phyloP scores from a whole-genome alignment of 2,888 invertebrate genomes.

The Odontothrips loti region DNA sequence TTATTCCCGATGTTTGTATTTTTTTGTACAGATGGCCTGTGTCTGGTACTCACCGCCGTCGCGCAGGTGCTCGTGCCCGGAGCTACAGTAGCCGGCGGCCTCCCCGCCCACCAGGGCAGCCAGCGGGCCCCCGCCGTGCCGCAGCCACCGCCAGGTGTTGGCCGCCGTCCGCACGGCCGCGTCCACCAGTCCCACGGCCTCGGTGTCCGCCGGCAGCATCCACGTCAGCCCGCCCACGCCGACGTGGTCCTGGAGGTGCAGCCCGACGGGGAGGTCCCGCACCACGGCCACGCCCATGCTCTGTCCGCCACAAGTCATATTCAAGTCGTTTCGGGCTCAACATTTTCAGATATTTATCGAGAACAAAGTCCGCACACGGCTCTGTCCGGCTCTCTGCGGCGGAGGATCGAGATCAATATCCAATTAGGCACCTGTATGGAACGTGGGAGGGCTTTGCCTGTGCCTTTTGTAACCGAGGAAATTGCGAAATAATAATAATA shows the following conservation, averaged over 20 bases:
- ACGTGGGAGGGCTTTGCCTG: background rate
- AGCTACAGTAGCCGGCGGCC: background rate
- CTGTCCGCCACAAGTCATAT: background rate
- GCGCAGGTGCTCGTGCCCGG: background rate
- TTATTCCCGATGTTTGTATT: too few relatives aligned
- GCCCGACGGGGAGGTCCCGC: background rate
- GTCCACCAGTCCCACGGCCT: background rate
- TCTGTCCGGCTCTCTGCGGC: too few relatives aligned
- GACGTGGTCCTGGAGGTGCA: background rate
- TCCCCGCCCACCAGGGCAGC: background rate
- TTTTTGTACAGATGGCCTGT: too few relatives aligned
- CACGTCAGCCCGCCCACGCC: background rate
- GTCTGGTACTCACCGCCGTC: background rate
- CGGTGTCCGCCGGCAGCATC: background rate
- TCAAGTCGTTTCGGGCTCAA: too few relatives aligned
- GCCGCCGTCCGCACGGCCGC: background rate
- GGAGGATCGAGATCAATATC: background rate
- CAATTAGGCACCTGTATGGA: background rate
- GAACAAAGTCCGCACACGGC: too few relatives aligned
- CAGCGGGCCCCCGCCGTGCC: background rate
- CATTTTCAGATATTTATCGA: too few relatives aligned
- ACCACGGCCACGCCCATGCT: background rate
- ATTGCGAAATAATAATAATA: background rate
- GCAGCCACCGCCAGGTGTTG: background rate
- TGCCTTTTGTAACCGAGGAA: background rate